These are phyloP conservation scores for Ailuropoda melanoleuca DNA, from an alignment of 2,113 vertebrate species.

Conservation along the genomic window DNA sequence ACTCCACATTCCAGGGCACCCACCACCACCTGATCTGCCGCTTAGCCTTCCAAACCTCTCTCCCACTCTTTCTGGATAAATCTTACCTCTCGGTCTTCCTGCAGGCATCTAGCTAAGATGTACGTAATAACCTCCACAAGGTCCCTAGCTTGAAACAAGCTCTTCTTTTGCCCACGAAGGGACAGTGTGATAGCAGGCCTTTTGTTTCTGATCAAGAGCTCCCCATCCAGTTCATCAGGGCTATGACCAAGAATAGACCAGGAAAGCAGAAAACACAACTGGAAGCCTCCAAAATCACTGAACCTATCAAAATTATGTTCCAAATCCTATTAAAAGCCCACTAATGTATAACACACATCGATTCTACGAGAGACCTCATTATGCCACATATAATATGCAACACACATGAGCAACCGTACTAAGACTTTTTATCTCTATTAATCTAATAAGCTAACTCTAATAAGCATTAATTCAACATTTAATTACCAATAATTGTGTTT, in stretches of 20 bases:
- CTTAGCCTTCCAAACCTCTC: neutral
- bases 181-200: neutral
- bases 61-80: neutral
- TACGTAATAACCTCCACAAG: neutral
- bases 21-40: neutral
- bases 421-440: constrained; percentile 20
- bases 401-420: neutral
- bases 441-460: constrained; percentile 7
- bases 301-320: neutral
- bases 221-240: neutral
- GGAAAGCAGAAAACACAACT: neutral
- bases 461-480: constrained; percentile 43
- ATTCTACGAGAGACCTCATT: neutral
- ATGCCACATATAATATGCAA: neutral
- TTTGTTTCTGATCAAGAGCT: neutral
- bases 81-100: neutral
- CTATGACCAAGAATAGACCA: neutral
- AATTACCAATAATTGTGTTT: neutral
- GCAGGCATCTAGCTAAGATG: neutral
- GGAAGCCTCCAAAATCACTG: neutral
- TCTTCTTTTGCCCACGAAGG: neutral
- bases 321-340: neutral
- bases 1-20: neutral
- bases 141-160: neutral
- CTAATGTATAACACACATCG: neutral